phyloP scores from a whole-genome alignment of 2,888 invertebrate genomes.

The Cosmorhoe ocellata region DNA sequence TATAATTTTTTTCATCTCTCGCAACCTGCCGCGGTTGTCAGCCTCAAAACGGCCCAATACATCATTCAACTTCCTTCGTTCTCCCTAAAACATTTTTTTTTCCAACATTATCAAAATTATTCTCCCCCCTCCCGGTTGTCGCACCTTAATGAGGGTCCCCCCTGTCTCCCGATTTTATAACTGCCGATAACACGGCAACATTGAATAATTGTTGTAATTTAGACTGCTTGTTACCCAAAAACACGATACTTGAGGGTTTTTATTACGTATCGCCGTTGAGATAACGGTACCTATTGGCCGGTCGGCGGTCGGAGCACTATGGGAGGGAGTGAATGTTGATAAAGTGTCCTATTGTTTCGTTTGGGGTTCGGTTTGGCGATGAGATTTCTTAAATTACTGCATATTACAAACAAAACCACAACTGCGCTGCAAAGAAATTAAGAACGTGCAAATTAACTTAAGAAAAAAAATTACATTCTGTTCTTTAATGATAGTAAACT shows the following conservation, averaged over 20 bases:
- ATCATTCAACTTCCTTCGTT: constrained; percentile 24
- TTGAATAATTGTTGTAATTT: constrained; percentile 81
- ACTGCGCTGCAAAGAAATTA: too few species aligned
- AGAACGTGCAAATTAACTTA: too few species aligned
- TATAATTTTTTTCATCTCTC: constrained; percentile 7
- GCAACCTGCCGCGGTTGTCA: constrained; percentile 19
- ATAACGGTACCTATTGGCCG: constrained; percentile 49
- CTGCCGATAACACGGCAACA: constrained; percentile 76
- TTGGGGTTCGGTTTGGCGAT: constrained; percentile 17
- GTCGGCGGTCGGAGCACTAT: constrained; percentile 4
- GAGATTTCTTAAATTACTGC: constrained; percentile 19
- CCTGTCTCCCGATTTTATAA: constrained; percentile 69
- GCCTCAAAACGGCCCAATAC: constrained; percentile 24
- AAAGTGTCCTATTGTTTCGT: constrained; percentile 34
- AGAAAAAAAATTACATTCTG: too few species aligned
- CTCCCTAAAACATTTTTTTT: constrained; percentile 29
- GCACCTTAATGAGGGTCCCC: constrained; percentile 66
- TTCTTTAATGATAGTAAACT: too few species aligned
- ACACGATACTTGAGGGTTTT: constrained; percentile 63
- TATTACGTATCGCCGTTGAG: constrained; percentile 63
- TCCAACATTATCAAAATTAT: constrained; percentile 36
- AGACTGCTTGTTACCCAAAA: constrained; percentile 73
- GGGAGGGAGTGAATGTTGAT: constrained; percentile 29
- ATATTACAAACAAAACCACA: background rate
- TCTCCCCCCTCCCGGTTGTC: constrained; percentile 32